Percentiles rank a stretch among this genome's conserved stretches.
These are phyloP conservation scores for Sinodicranocentrus sp. DNA, from an alignment of 2,888 invertebrate genomes.

Conservation along the genomic window DNA sequence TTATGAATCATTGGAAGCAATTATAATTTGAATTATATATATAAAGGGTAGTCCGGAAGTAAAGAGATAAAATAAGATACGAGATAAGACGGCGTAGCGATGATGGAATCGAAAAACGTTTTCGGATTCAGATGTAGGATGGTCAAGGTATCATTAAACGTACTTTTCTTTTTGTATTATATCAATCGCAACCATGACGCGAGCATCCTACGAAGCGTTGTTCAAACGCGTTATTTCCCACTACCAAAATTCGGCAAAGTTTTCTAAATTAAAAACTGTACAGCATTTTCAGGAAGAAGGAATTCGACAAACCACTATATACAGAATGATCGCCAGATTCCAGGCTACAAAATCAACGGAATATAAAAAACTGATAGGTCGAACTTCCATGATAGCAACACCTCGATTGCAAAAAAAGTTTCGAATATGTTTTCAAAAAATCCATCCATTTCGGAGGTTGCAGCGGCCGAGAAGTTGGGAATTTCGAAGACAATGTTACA, in stretches of 20 bases:
- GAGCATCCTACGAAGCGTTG: constrained; percentile 16
- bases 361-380: not conserved
- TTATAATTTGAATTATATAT: too few relatives aligned
- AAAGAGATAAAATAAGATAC: too few relatives aligned
- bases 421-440: constrained; percentile 13
- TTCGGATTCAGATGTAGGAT: too few relatives aligned
- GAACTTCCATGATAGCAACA: not conserved
- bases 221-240: constrained; percentile 16
- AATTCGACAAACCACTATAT: not conserved
- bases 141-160: too few relatives aligned
- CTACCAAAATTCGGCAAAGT: constrained; percentile 17
- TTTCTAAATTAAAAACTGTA: constrained; percentile 13
- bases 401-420: constrained; percentile 3
- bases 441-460: constrained; percentile 4
- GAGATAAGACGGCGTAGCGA: too few relatives aligned
- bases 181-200: too few relatives aligned
- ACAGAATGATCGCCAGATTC: constrained; percentile 1
- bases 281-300: constrained; percentile 19
- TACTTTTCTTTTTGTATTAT: too few relatives aligned
- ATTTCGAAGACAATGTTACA: not conserved
- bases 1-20: too few relatives aligned
- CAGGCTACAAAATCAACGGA: constrained; percentile 2
- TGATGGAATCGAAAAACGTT: too few relatives aligned
- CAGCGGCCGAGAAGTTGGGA: constrained; percentile 26
- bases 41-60: too few relatives aligned